Evolutionary conservation across 2,888 invertebrate genomes (phyloP).

Genomic region (Rhingia campestris): DNA sequence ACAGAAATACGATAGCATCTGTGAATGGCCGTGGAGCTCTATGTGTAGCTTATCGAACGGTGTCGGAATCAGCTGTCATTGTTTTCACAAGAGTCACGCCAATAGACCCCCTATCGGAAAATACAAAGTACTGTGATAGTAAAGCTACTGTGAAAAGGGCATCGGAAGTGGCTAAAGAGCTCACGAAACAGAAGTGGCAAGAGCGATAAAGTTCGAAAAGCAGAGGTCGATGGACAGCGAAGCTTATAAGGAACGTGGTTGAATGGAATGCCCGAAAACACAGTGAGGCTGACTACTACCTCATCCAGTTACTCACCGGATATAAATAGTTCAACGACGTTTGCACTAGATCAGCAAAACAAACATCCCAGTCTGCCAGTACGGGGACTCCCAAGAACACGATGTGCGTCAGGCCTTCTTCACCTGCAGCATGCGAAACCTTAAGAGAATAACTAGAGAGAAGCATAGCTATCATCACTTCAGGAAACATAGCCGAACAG

Average conservation of each 20-base stretch:
- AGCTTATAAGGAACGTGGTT: not conserved
- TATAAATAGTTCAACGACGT: not conserved
- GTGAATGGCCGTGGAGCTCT: not conserved
- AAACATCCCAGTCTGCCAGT: not conserved
- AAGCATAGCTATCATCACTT: no score
- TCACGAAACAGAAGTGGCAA: not conserved
- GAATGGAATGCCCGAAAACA: constrained; percentile 2
- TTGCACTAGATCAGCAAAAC: not conserved
- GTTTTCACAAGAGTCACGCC: not conserved
- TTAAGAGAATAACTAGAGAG: no score
- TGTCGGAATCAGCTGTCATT: not conserved
- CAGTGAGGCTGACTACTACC: not conserved
- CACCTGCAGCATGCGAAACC: no score
- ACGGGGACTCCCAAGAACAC: not conserved
- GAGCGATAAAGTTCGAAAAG: not conserved
- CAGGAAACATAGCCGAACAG: no score
- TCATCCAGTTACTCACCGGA: not conserved
- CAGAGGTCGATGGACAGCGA: not conserved
- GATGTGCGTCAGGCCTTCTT: no score
- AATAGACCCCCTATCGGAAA: not conserved
- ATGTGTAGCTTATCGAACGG: not conserved
- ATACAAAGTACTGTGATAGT: not conserved
- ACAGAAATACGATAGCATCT: not conserved
- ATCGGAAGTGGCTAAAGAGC: no score
- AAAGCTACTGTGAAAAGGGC: not conserved